These are phyloP conservation scores for Sphyrna mokarran DNA, from an alignment of 2,113 vertebrate genomes.

Conservation along the genomic window DNA sequence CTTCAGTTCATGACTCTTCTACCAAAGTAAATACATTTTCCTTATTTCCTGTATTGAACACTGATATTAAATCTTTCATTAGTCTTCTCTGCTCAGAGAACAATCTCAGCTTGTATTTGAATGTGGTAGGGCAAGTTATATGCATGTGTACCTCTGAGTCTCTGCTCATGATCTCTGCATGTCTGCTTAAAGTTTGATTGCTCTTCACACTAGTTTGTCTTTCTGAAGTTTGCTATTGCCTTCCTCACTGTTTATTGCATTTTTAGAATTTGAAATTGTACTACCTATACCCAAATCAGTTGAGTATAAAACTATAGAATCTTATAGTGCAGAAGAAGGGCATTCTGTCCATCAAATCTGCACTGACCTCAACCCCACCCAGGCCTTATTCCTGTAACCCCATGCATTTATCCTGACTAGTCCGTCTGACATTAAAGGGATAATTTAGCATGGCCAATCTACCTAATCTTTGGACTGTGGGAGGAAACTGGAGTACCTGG, in stretches of 20 bases:
- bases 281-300: not conserved
- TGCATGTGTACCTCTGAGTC: not conserved
- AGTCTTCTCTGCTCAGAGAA: not conserved
- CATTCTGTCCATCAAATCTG: too few species aligned
- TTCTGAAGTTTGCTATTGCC: not conserved
- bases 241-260: not conserved
- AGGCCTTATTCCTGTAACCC: too few species aligned
- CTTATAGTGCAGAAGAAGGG: too few species aligned
- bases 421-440: too few species aligned
- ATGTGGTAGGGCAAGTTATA: not conserved
- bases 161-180: not conserved
- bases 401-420: too few species aligned
- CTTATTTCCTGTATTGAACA: not conserved
- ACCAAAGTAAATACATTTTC: not conserved
- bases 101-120: not conserved
- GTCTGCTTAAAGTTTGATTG: not conserved
- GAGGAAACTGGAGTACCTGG: too few species aligned
- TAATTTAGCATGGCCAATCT: too few species aligned
- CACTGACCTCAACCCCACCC: too few species aligned
- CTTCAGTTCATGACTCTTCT: not conserved
- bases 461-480: too few species aligned
- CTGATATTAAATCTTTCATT: not conserved
- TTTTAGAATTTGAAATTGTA: constrained; percentile 10
- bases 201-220: not conserved
- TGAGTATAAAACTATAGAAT: not conserved